Conservation (phyloP, 2,113 vertebrate species). For the Reinhardtius hippoglossoides region DNA sequence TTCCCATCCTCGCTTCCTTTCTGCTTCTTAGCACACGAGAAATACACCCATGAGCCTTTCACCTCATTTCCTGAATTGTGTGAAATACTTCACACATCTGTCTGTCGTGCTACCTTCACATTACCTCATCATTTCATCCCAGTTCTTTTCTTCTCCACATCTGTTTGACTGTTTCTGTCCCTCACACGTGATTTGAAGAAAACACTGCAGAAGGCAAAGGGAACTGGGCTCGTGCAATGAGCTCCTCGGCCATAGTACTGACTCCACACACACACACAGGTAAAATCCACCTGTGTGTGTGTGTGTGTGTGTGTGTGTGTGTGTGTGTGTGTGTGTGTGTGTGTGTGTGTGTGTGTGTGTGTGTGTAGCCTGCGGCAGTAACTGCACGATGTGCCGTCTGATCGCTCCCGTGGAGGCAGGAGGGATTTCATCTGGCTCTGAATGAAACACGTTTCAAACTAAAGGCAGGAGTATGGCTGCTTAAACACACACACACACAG, state of each 20-base stretch:
- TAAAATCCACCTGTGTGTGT: slow-evolving; percentile 50
- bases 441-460: slow-evolving; percentile 70
- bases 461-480: slow-evolving; percentile 54
- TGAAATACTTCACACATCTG: not conserved
- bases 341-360: slow-evolving; percentile 1
- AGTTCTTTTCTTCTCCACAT: slow-evolving; percentile 17
- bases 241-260: slow-evolving; percentile 44
- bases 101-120: too few relatives aligned
- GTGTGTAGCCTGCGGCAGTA: slow-evolving; percentile 53
- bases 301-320: slow-evolving; percentile 33
- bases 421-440: slow-evolving; percentile 74
- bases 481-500: slow-evolving; percentile 35
- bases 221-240: slow-evolving; percentile 47
- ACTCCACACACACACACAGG: slow-evolving; percentile 12
- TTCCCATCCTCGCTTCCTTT: too few relatives aligned
- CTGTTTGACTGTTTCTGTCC: not conserved
- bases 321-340: slow-evolving; percentile 31
- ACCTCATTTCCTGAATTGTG: too few relatives aligned
- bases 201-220: slow-evolving; percentile 1
- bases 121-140: too few relatives aligned
- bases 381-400: slow-evolving; percentile 53
- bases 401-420: slow-evolving; percentile 56
- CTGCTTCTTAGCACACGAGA: too few relatives aligned
- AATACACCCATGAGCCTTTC: too few relatives aligned
- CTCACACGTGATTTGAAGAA: slow-evolving; percentile 5